These are phyloP conservation scores for Eugnorisma glareosa DNA, from an alignment of 2,888 invertebrate genomes.

Conservation along the genomic window DNA sequence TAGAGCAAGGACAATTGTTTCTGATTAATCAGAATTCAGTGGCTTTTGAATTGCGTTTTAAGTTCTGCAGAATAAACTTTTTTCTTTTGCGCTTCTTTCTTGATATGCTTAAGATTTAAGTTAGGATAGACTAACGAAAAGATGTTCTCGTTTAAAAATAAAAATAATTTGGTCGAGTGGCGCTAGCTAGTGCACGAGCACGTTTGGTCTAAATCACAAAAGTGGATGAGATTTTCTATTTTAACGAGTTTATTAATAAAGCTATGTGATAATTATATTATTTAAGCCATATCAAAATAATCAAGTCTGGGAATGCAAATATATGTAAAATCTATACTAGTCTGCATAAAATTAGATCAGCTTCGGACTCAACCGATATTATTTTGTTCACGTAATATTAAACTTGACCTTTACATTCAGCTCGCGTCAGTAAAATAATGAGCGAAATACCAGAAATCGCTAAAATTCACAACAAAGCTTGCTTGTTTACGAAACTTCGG, in stretches of 20 bases:
- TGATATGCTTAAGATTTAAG: not conserved
- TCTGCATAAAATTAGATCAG: constrained; percentile 22
- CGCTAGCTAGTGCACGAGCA: not conserved
- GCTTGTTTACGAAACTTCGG: constrained; percentile 34
- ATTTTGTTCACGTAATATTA: constrained; percentile 23
- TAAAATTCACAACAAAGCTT: constrained; percentile 32
- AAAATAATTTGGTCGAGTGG: not conserved
- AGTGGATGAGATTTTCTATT: not conserved
- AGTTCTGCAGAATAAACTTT: not conserved
- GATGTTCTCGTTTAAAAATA: not conserved
- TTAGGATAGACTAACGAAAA: not conserved
- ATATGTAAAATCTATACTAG: not conserved
- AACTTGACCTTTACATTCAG: constrained; percentile 41
- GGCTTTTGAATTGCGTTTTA: not conserved
- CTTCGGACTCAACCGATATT: constrained; percentile 13
- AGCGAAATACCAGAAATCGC: constrained; percentile 32
- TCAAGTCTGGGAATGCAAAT: constrained; percentile 22
- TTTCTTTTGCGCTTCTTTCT: not conserved
- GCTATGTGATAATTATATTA: not conserved
- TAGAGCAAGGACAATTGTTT: not conserved
- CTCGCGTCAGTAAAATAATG: constrained; percentile 20
- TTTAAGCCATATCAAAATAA: not conserved
- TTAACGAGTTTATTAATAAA: not conserved
- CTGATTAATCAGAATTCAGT: not conserved
- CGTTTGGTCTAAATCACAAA: not conserved